A percentile compares a stretch with the other conserved stretches of the same genome.
phyloP scores from a whole-genome alignment of 2,888 invertebrate genomes.

The Agonopterix arenella region DNA sequence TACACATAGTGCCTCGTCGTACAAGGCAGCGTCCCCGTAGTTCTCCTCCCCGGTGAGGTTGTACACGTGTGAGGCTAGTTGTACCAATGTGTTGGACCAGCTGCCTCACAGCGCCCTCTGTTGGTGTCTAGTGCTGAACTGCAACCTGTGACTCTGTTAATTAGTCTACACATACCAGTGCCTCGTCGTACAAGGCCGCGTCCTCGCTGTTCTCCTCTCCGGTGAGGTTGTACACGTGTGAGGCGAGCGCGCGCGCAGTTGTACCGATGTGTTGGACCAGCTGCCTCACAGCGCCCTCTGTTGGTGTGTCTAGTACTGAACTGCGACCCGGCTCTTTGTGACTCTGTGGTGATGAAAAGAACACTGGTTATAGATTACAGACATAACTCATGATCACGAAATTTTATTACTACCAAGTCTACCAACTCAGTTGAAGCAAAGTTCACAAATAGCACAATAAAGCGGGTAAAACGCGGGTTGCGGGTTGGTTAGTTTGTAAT shows the following conservation, averaged over 20 bases:
- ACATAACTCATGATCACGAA: too few species aligned
- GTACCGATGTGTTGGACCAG: slow-evolving; percentile 82
- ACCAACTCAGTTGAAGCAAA: too few species aligned
- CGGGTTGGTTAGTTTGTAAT: too few species aligned
- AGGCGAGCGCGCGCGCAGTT: slow-evolving; percentile 90
- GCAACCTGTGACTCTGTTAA: too few species aligned
- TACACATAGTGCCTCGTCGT: slow-evolving; percentile 80
- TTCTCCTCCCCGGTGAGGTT: slow-evolving; percentile 75
- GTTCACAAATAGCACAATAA: too few species aligned
- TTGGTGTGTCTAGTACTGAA: slow-evolving; percentile 79
- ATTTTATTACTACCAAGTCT: too few species aligned
- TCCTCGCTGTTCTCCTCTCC: slow-evolving; percentile 46
- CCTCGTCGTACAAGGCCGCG: slow-evolving; percentile 81
- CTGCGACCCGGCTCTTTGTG: slow-evolving; percentile 79
- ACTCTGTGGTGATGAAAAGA: slow-evolving; percentile 50
- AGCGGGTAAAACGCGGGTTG: too few species aligned
- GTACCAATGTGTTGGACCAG: slow-evolving; percentile 82
- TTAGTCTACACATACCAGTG: slow-evolving; percentile 77
- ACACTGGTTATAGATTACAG: too few species aligned
- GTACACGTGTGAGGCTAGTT: slow-evolving; percentile 88
- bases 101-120: slow-evolving; percentile 72
- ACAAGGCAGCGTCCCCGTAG: slow-evolving; percentile 73
- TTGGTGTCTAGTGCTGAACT: slow-evolving; percentile 80
- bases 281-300: slow-evolving; percentile 72
- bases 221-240: slow-evolving; percentile 85